phyloP scores from a whole-genome alignment of 2,888 invertebrate species.

The Iselma pallidipennis region DNA sequence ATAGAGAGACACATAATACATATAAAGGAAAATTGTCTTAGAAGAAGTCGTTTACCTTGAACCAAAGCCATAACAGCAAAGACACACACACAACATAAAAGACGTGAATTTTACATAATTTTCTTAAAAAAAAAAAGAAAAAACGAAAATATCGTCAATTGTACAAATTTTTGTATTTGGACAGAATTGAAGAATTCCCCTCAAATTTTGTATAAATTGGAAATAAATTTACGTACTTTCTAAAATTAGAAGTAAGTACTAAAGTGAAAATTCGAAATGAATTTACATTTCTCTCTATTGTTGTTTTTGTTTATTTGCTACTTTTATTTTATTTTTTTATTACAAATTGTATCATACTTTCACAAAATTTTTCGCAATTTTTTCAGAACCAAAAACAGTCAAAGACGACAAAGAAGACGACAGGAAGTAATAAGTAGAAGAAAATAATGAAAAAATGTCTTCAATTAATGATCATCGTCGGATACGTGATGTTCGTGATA shows the following conservation, averaged over 20 bases:
- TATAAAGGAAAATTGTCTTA: conserved; percentile 30
- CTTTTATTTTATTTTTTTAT: not conserved
- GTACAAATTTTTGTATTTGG: no score
- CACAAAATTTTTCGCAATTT: not conserved
- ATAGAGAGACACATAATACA: conserved; percentile 20
- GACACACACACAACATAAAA: conserved; percentile 43
- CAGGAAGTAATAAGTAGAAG: no score
- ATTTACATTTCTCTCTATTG: not conserved
- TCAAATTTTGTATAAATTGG: not conserved
- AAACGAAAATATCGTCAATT: no score
- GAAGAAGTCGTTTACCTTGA: conserved; percentile 55
- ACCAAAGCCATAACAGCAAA: conserved; percentile 38
- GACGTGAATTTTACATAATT: conserved; percentile 36
- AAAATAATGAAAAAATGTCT: conserved; percentile 60
- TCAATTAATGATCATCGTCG: conserved; percentile 64
- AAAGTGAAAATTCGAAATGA: not conserved
- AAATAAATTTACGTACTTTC: conserved; percentile 19
- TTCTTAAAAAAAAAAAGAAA: no score
- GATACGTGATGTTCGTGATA: conserved; percentile 75
- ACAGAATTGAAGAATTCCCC: no score
- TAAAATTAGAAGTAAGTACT: not conserved
- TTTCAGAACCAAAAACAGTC: not conserved
- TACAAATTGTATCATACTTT: not conserved
- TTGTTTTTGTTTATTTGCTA: not conserved
- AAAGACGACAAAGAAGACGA: no score